Conservation (phyloP, 2,888 invertebrate species). For the Pachycephus smyrnensis region DNA sequence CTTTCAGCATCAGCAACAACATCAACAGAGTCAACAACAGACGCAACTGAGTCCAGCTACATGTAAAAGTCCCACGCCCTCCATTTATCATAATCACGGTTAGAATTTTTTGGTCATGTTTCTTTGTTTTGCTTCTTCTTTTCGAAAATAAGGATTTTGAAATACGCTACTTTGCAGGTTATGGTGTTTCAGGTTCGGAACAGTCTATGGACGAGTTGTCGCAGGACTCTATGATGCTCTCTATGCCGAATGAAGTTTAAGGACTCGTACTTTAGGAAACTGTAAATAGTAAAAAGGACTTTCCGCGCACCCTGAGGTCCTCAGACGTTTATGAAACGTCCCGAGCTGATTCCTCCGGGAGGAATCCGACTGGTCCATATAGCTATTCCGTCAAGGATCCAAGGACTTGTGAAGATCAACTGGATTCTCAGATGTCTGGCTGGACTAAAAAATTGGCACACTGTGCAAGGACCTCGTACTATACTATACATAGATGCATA, state of each 20-base stretch:
- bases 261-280: not conserved
- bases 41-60: constrained; percentile 56
- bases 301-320: not conserved
- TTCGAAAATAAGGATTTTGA: not conserved
- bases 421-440: not conserved
- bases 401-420: not conserved
- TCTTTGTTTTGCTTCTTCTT: not conserved
- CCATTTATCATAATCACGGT: constrained; percentile 65
- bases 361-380: not conserved
- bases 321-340: not conserved
- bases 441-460: not conserved
- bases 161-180: not conserved
- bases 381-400: not conserved
- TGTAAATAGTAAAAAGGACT: not conserved
- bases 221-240: constrained; percentile 87
- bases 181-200: constrained; percentile 72
- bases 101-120: constrained; percentile 25
- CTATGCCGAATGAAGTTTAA: constrained; percentile 85
- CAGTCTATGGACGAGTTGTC: constrained; percentile 85
- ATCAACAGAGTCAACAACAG: constrained; percentile 51
- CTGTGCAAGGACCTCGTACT: not conserved
- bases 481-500: not conserved
- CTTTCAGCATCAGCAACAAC: constrained; percentile 82
- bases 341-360: not conserved
- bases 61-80: constrained; percentile 64